These are phyloP conservation scores for Neolamprologus sp. DNA, from an alignment of 2,113 vertebrate species.

Conservation along the genomic window DNA sequence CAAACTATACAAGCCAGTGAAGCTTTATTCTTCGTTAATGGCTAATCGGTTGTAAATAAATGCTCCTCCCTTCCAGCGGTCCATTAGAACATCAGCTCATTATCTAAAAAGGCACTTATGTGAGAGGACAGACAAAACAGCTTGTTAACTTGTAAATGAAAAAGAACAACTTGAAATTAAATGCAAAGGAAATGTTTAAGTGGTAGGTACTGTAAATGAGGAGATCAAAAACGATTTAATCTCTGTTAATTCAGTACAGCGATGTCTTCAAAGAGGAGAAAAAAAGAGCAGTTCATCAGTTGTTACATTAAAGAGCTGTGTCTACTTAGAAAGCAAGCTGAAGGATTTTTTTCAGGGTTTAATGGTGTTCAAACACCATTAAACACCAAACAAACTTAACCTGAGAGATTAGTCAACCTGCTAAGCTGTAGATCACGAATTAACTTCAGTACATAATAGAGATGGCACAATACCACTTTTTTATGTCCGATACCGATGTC, in stretches of 20 bases:
- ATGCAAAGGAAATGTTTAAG: neutral
- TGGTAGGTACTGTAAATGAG: neutral
- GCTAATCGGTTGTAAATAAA: neutral
- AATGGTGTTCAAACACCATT: neutral
- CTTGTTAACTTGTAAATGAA: neutral
- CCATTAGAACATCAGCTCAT: neutral
- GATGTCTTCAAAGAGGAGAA: neutral
- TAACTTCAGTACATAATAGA: too few species aligned
- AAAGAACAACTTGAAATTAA: neutral
- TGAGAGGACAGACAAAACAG: neutral
- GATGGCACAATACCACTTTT: neutral
- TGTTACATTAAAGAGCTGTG: neutral
- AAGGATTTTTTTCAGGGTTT: neutral
- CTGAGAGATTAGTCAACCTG: neutral
- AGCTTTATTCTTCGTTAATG: neutral
- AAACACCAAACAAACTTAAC: neutral
- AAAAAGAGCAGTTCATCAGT: neutral
- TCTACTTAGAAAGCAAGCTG: neutral
- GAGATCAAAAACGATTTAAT: neutral
- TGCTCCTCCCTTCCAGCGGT: neutral
- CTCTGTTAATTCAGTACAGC: neutral
- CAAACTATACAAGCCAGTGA: neutral
- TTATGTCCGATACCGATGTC: neutral
- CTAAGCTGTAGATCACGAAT: neutral
- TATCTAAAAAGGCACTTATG: neutral